Evolutionary conservation across 2,113 vertebrate genomes (phyloP), one percentile per base, ranked within the genome.

Genomic region (Antechinus stuartii): DNA sequence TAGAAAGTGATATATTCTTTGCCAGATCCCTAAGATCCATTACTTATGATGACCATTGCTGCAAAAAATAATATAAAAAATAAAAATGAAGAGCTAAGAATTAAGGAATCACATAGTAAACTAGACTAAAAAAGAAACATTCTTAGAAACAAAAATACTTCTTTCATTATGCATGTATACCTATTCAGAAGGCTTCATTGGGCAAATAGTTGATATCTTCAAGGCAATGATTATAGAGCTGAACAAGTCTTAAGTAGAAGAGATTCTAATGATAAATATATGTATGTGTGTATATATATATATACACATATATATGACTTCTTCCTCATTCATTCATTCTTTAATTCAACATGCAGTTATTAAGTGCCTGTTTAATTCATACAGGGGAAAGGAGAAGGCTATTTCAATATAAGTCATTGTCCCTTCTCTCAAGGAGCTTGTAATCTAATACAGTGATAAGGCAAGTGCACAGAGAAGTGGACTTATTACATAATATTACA

Each of bases 151-250:
- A 42, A 84, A n/a, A n/a, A 84, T 84, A 26, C 92, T 91, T 19
- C 56, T 55, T 90, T 26, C 53, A 56, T 92, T 92, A 93, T 50
- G 35, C 14, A 52, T 5, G 55, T 55, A 92, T 90, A 50, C 30
- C 92, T 90, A 24, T 30, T 95, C n/a, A 92, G 30, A 96, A 92
- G 5, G 42, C 91, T 54, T 91, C 49, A 14, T 50, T 84, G 11
- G 90, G 9, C n/a, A 95, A 95, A 96, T 54, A 0, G 19, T 22
- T 61, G 52, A 23, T 50, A 95, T 97, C 42, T 93, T 90, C 19
- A 91, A 47, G 26, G 90, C 93, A 53, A 94, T 19, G 93, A 26
- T 91, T 89, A 52, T 94, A 57, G 9, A 94, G 94, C 2, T 91
- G 25, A 53, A 35, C 27, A 68, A 68, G 23, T 92, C 92, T 25